A percentile compares a stretch with the other conserved stretches of the same genome.
phyloP scores from a whole-genome alignment of 2,797 vertebrate genomes.

The Loris lydekkerianus region DNA sequence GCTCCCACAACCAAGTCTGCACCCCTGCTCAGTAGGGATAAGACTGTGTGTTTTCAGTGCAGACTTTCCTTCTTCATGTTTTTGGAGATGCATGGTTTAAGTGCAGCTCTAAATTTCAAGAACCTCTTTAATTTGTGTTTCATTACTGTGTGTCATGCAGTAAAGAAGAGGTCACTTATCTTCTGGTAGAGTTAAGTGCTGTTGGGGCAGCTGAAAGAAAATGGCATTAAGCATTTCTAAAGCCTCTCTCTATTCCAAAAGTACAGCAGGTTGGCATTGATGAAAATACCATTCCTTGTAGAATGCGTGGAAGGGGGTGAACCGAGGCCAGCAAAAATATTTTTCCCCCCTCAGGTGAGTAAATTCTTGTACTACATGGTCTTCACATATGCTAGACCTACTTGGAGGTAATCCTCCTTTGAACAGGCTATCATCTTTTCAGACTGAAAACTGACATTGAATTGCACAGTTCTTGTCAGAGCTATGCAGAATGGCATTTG shows the following conservation, averaged over 20 bases:
- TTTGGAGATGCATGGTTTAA: constrained; percentile 4
- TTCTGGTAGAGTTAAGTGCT: constrained; percentile 6
- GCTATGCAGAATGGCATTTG: neutral
- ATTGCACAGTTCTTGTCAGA: neutral
- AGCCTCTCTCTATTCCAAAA: constrained; percentile 57
- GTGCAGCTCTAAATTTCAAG: constrained; percentile 13
- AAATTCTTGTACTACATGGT: constrained; percentile 80
- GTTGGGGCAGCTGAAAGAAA: constrained; percentile 44
- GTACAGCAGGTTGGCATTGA: constrained; percentile 66
- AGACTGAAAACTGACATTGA: constrained; percentile 65
- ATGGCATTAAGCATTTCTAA: constrained; percentile 66
- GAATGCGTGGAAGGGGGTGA: constrained; percentile 81
- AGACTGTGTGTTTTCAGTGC: neutral
- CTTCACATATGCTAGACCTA: constrained; percentile 18
- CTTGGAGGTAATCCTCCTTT: constrained; percentile 64
- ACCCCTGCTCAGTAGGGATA: no score
- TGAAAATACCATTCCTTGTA: constrained; percentile 77
- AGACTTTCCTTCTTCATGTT: neutral
- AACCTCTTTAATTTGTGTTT: constrained; percentile 62
- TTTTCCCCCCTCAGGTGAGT: constrained; percentile 77
- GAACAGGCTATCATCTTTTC: constrained; percentile 33
- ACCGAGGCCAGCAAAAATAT: constrained; percentile 81
- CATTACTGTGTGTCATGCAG: constrained; percentile 23
- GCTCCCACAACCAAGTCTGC: neutral
- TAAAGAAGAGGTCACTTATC: constrained; percentile 48